phyloP scores from a whole-genome alignment of 2,797 vertebrate genomes.

The Geotria australis region DNA sequence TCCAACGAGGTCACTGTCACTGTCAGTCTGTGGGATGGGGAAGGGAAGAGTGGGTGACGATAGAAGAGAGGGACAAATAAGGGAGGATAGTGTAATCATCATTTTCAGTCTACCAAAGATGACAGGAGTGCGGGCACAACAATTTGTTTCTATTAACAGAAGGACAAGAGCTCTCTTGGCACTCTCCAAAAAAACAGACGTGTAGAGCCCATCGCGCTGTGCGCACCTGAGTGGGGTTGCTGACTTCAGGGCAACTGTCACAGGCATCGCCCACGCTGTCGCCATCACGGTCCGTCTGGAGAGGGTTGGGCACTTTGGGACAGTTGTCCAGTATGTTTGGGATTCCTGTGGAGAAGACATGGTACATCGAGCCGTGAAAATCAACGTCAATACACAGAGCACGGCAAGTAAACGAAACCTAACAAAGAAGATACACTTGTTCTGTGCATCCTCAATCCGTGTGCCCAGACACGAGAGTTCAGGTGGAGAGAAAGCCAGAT shows the following conservation, averaged over 20 bases:
- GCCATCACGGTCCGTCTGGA: conserved; percentile 49
- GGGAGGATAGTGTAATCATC: neutral
- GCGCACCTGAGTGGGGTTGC: conserved; percentile 78
- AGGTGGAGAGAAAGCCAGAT: too few species aligned
- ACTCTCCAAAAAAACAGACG: too few species aligned
- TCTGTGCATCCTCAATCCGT: too few species aligned
- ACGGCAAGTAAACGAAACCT: too few species aligned
- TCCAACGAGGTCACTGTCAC: conserved; percentile 79
- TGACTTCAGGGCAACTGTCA: conserved; percentile 75
- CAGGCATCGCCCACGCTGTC: conserved; percentile 85
- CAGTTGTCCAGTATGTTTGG: conserved; percentile 92
- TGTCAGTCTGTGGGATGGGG: conserved; percentile 33
- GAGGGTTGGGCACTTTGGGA: conserved; percentile 37
- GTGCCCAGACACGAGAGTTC: too few species aligned
- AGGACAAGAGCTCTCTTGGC: too few species aligned
- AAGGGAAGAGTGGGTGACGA: neutral
- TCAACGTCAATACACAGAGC: too few species aligned
- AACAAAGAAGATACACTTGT: too few species aligned
- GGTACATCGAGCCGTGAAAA: too few species aligned
- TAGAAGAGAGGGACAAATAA: neutral
- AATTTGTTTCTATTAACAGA: too few species aligned
- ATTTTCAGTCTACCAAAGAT: neutral
- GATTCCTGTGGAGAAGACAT: conserved; percentile 24
- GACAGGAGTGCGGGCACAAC: too few species aligned
- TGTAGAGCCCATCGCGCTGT: too few species aligned